A percentile compares a stretch with the other conserved stretches of the same genome.
Conservation (phyloP, 2,888 invertebrate genomes). For the Cordilura impudica region DNA sequence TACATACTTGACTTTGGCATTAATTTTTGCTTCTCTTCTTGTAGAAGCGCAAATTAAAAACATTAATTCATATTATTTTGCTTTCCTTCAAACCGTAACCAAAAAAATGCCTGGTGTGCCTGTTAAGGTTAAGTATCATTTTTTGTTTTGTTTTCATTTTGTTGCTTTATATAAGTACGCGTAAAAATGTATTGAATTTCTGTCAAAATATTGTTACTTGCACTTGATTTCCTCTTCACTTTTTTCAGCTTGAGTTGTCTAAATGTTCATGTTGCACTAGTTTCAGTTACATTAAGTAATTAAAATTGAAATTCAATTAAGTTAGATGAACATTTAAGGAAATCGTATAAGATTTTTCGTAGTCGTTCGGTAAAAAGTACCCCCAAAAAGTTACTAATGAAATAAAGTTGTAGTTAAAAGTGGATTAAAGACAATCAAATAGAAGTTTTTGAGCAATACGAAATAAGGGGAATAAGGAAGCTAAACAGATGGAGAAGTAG, state of each 20-base stretch:
- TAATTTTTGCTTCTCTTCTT: constrained; percentile 53
- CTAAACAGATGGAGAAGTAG: background rate
- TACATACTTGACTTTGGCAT: constrained; percentile 57
- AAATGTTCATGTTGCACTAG: constrained; percentile 10
- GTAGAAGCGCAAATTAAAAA: constrained; percentile 42
- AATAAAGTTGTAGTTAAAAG: background rate
- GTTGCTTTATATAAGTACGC: background rate
- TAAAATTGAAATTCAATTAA: constrained; percentile 59
- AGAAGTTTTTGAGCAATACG: too few relatives aligned
- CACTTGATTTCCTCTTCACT: background rate
- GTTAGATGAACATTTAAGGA: constrained; percentile 41
- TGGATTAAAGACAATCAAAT: background rate
- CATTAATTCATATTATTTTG: background rate
- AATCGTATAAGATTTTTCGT: constrained; percentile 53
- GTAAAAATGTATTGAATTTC: constrained; percentile 55
- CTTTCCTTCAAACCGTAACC: background rate
- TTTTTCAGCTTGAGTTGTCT: background rate
- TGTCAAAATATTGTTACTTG: constrained; percentile 50
- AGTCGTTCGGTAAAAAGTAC: background rate
- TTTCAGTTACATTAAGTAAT: constrained; percentile 61
- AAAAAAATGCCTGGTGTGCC: constrained; percentile 16
- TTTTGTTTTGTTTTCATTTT: constrained; percentile 1
- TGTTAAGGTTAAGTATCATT: constrained; percentile 51
- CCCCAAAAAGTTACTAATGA: background rate
- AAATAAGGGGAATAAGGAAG: background rate